Evolutionary conservation across 1,140 invertebrate species (phyloP), one percentile per base, ranked within the genome.

Genomic region (Papilio aristodemus): DNA sequence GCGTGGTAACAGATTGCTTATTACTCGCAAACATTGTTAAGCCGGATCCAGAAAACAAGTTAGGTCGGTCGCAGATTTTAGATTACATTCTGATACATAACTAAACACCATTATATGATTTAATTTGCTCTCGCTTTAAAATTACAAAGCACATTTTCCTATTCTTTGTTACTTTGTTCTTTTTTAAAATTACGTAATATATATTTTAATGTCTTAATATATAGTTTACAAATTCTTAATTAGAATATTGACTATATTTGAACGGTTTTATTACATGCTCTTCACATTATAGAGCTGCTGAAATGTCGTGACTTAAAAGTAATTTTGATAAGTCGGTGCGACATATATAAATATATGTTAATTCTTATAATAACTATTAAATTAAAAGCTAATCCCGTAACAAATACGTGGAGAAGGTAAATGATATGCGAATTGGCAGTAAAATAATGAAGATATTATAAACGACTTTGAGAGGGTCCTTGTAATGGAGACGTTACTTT

Each of bases 21-120:
- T 62, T 62, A 38, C 37, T 62, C 38, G 59, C 36, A 38, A 62
- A 62, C 59, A 36, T 62, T 50, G n/a, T 50, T 38, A 37, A 62
- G 59, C 59, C 59, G 59, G 59, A 62, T 39, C 14, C 37, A 62
- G 59, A 62, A 38, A 62, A 62, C 27, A 14, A 62, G 59, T 38
- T 38, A 62, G 59, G 32, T 62, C 17, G n/a, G 59, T 27, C 36
- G 19, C 32, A 62, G 59, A 38, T 22, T 19, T 50, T 14, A n/a
- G 11, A 50, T 14, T 6, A 50, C n/a, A 11, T n/a, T 14, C 43
- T 50, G n/a, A 32, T 32, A 32, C 27, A 32, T 32, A 32, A n/a
- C n/a, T n/a, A n/a, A n/a, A n/a, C n/a, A n/a, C n/a, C n/a, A n/a
- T n/a, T n/a, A n/a, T n/a, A 32, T 32, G 27, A 32, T 6, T 32